Evolutionary conservation across 2,113 vertebrate species (phyloP), one percentile per base, ranked within the genome.

Genomic region (Dissostichus mawsoni): DNA sequence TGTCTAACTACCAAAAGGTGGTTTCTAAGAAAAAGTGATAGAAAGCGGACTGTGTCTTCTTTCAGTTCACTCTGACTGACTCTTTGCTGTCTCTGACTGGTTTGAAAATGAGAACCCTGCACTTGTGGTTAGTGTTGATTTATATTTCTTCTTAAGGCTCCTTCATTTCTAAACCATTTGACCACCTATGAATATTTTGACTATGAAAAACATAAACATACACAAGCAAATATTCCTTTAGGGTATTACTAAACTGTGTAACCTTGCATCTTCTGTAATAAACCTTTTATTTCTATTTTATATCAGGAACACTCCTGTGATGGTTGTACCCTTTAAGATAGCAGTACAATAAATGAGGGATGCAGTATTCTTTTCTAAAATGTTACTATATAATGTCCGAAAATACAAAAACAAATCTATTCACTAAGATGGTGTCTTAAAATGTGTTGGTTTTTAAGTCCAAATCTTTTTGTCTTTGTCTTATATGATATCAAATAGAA

Each of bases 81-180:
- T 74, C 50, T 25, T 73, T 73, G 70, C 44, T 63, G 71, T 74
- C 47, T 51, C 59, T 63, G 58, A 53, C 47, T 62, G 71, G n/a
- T 74, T 74, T 74, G 59, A 74, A 74, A 74, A 53, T 74, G 29
- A 53, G 48, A 74, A 45, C n/a, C 18, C 59, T 74, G 71, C 33
- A 53, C 59, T 44, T 53, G 29, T 74, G 58, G 58, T 74, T 45
- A 25, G 71, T 74, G 47, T 9, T 11, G 47, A 73, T 51, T 61
- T 61, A 17, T 61, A 25, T 61, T 52, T 52, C 47, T 52, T 62
- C 53, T 29, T 18, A 16, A 23, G 33, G 12, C 33, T 23, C 8
- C 12, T 20, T 44, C 11, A 17, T 9, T 16, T 29, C 29, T 4
- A 29, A 29, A 29, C 29, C 29, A 29, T 29, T 29, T 29, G 29